These are phyloP conservation scores for Spinus olivaceus DNA, from an alignment of 2,797 vertebrate species.

Conservation along the genomic window DNA sequence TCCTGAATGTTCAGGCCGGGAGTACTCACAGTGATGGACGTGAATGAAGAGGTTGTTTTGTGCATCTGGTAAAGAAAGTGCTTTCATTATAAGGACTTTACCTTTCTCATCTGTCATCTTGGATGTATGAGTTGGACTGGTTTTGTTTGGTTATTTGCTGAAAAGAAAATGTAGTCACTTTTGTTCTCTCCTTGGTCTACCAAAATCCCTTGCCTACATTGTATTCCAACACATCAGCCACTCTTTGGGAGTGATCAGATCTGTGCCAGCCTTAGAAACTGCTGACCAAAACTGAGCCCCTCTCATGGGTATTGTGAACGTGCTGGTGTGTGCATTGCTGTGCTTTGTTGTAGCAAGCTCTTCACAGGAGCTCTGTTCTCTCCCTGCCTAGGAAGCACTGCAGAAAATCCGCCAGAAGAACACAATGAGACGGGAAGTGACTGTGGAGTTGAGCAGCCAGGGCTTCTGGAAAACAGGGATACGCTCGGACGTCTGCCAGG, in stretches of 20 bases:
- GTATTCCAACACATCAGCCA: background rate
- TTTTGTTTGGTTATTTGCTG: background rate
- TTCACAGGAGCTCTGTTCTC: constrained; percentile 17
- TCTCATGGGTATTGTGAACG: accelerated
- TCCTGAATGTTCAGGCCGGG: background rate
- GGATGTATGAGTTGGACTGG: background rate
- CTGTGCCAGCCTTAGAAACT: background rate
- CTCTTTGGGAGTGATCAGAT: background rate
- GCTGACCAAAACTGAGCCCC: background rate
- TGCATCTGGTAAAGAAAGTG: background rate
- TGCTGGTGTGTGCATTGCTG: accelerated
- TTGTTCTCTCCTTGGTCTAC: background rate
- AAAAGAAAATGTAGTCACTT: background rate
- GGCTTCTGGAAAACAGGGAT: constrained; percentile 99
- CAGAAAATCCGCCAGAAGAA: constrained; percentile 99
- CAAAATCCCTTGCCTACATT: background rate
- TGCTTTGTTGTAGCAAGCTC: background rate
- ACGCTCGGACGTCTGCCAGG: constrained; percentile 97
- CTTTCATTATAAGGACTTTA: background rate
- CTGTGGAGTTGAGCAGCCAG: constrained; percentile 96
- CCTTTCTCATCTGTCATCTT: background rate
- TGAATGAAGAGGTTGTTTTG: background rate
- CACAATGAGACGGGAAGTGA: constrained; percentile 98
- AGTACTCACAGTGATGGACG: background rate
- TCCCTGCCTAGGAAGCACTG: constrained; percentile 86